Conservation (phyloP, 2,113 vertebrate species). For the Gulo gulo region DNA sequence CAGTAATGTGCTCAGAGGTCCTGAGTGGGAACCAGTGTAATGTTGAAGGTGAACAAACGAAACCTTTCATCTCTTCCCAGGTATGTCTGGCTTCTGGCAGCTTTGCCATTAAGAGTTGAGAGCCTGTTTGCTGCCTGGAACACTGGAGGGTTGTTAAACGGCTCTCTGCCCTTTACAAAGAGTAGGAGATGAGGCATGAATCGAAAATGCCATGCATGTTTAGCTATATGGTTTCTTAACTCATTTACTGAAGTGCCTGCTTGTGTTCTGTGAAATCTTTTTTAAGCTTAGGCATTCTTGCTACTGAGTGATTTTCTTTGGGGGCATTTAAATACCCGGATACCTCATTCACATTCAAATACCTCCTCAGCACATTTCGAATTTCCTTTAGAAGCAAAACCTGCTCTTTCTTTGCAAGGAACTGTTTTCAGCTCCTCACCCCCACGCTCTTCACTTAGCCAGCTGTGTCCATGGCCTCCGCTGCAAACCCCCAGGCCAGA, state of each 20-base stretch:
- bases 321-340: conserved; percentile 54
- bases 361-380: conserved; percentile 41
- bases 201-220: conserved; percentile 48
- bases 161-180: conserved; percentile 59
- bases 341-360: conserved; percentile 65
- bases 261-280: conserved; percentile 55
- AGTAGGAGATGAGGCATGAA: conserved; percentile 51
- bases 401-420: conserved; percentile 39
- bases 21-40: conserved; percentile 62
- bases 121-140: conserved; percentile 66
- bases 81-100: conserved; percentile 66
- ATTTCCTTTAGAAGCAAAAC: conserved; percentile 65
- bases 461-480: conserved; percentile 55
- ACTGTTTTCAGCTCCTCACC: conserved; percentile 38
- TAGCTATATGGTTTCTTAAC: conserved; percentile 64
- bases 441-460: not conserved
- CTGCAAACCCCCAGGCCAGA: conserved; percentile 47
- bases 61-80: conserved; percentile 74
- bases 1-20: conserved; percentile 67
- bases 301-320: conserved; percentile 45
- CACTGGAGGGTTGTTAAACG: conserved; percentile 69
- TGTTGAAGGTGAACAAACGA: conserved; percentile 57
- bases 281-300: conserved; percentile 52
- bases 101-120: conserved; percentile 65
- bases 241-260: conserved; percentile 57